Evolutionary conservation across 1,140 invertebrate species (phyloP), one percentile per base, ranked within the genome.

Genomic region (Popillia japonica): DNA sequence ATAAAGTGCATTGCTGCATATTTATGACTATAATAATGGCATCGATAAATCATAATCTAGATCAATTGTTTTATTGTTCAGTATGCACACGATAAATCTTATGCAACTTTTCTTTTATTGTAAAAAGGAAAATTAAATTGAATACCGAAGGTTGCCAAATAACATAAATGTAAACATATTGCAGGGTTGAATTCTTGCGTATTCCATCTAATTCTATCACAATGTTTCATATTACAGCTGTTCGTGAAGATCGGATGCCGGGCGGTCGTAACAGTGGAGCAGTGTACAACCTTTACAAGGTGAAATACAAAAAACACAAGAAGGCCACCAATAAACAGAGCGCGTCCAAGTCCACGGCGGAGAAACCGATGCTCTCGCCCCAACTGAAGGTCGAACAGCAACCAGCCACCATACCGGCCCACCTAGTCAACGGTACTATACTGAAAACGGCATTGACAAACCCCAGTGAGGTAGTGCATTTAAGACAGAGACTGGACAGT

Each of bases 281-380:
- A 77, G 98, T 99, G 61, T 99, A 99, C 87, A 99, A 99, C 88
- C 90, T 99, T 78, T 99, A 99, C 89, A 99, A 99, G 93, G 96
- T 99, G 8, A 99, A 99, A 89, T 99, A 99, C 88, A 98, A 98
- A 89, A 99, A 99, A 88, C 96, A 98, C 87, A 97, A 97, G 90
- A 97, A 98, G 85, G 90, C 90, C 20, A 88, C 89, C 81, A 89
- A 90, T 84, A 87, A 90, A 87, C 81, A 89, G 87, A 83, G 87
- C 87, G 81, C 89, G 84, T 81, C 85, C 85, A 77, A 89, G 81
- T 86, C 83, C 79, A 84, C 85, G 79, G 85, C 87, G 83, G 85
- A 86, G 20, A 83, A 90, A 78, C 84, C 87, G 78, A 88, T 90
- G 84, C 87, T 90, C 76, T 89, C 90, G 75, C 88, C 87, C 78